These are phyloP conservation scores for Mesoclemmys tuberculata DNA, from an alignment of 2,113 vertebrate genomes.

Conservation along the genomic window DNA sequence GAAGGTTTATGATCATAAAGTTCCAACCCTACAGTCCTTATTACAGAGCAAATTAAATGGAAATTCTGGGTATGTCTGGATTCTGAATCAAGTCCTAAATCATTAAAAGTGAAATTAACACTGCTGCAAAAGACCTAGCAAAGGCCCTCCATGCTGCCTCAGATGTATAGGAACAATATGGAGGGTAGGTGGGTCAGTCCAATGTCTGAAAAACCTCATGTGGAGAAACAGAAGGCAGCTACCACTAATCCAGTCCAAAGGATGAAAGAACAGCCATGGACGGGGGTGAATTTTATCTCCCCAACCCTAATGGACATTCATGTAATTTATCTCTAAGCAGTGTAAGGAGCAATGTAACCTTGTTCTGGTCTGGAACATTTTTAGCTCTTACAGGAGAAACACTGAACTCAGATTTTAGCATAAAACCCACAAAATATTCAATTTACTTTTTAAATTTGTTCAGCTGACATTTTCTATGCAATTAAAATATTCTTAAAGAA, in stretches of 20 bases:
- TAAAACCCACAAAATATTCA: background rate
- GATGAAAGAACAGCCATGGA: background rate
- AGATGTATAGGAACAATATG: background rate
- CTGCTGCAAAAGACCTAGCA: background rate
- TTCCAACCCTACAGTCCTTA: background rate
- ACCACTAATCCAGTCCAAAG: background rate
- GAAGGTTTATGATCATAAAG: background rate
- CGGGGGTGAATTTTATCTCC: background rate
- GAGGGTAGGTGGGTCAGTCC: background rate
- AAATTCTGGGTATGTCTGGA: background rate
- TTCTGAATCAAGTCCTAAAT: background rate
- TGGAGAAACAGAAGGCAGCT: background rate
- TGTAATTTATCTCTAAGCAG: background rate
- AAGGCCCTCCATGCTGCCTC: background rate
- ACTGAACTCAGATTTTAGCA: background rate
- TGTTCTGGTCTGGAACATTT: background rate
- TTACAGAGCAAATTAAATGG: background rate
- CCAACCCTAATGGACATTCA: background rate
- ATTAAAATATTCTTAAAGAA: background rate
- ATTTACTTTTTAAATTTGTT: background rate
- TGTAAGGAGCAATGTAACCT: background rate
- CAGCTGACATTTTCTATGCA: background rate
- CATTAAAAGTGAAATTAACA: background rate
- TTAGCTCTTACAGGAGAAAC: background rate
- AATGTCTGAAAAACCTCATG: background rate